Percentiles rank a stretch among this genome's conserved stretches.
Evolutionary conservation across 2,113 vertebrate species (phyloP).

Genomic region (Hippocampus mohnikei): DNA sequence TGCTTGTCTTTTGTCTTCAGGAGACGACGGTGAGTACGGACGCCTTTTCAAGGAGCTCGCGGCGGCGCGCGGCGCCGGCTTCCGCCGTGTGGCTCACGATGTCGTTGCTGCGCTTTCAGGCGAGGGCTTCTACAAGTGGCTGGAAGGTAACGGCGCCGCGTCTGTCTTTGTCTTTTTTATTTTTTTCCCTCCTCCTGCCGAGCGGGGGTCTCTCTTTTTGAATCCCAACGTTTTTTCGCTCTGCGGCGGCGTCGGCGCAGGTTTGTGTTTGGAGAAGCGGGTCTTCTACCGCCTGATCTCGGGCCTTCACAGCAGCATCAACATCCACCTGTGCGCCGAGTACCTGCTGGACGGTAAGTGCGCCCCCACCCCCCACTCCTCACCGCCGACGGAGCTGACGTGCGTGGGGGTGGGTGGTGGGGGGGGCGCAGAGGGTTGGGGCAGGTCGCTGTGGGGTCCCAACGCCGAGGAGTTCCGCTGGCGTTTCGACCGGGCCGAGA

Average conservation of each 20-base stretch:
- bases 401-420: no score
- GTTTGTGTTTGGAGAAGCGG: constrained; percentile 93
- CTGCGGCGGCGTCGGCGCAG: constrained; percentile 60
- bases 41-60: not conserved
- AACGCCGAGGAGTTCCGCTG: constrained; percentile 85
- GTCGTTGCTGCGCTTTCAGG: constrained; percentile 65
- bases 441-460: constrained; percentile 84
- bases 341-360: constrained; percentile 87
- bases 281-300: constrained; percentile 96
- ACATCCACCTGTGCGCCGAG: constrained; percentile 89
- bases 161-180: not conserved
- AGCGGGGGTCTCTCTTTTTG: no score
- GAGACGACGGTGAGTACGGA: constrained; percentile 86
- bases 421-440: constrained; percentile 81
- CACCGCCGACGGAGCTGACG: no score
- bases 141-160: constrained; percentile 80
- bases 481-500: constrained; percentile 85
- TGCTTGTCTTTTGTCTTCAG: constrained; percentile 54
- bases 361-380: no score
- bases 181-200: not conserved
- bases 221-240: no score
- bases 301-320: constrained; percentile 95
- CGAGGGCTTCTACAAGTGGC: constrained; percentile 93
- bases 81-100: not conserved
- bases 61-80: no score